Percentiles rank a stretch among this genome's conserved stretches.
Evolutionary conservation across 2,113 vertebrate genomes (phyloP).

Genomic region (Balaeniceps rex): DNA sequence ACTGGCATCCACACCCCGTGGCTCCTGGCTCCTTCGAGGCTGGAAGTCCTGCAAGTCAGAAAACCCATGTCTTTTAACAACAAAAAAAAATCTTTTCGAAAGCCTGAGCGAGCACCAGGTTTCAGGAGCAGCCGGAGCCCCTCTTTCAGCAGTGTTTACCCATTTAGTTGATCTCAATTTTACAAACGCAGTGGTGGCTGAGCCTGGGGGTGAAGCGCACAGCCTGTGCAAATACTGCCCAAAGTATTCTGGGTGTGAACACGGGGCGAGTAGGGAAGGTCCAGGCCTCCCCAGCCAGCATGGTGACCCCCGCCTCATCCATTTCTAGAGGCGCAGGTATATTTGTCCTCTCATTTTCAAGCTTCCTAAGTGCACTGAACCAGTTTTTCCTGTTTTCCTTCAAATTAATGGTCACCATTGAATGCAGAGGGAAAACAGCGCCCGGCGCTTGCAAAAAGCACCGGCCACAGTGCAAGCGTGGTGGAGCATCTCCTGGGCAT

Average conservation of each 20-base stretch:
- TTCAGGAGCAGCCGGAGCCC: neutral
- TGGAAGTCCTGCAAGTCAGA: neutral
- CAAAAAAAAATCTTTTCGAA: neutral
- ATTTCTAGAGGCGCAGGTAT: neutral
- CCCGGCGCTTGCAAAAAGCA: neutral
- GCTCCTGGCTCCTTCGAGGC: neutral
- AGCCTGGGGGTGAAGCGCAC: neutral
- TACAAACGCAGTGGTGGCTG: fast-evolving
- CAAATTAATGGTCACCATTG: neutral
- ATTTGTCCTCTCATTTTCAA: neutral
- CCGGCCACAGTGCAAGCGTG: fast-evolving
- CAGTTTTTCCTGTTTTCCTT: slow-evolving; percentile 59
- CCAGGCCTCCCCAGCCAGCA: neutral
- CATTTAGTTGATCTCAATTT: neutral
- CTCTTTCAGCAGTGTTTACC: neutral
- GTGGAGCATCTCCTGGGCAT: neutral
- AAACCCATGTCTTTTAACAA: neutral
- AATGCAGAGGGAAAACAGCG: neutral
- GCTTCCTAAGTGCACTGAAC: slow-evolving; percentile 46
- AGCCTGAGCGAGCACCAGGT: neutral
- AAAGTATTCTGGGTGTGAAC: fast-evolving
- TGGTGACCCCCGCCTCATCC: neutral
- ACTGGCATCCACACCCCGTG: fast-evolving
- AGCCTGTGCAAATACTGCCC: neutral
- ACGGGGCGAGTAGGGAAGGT: neutral